Evolutionary conservation across 2,797 vertebrate genomes (phyloP).

Genomic region (Smutsia temminckii): DNA sequence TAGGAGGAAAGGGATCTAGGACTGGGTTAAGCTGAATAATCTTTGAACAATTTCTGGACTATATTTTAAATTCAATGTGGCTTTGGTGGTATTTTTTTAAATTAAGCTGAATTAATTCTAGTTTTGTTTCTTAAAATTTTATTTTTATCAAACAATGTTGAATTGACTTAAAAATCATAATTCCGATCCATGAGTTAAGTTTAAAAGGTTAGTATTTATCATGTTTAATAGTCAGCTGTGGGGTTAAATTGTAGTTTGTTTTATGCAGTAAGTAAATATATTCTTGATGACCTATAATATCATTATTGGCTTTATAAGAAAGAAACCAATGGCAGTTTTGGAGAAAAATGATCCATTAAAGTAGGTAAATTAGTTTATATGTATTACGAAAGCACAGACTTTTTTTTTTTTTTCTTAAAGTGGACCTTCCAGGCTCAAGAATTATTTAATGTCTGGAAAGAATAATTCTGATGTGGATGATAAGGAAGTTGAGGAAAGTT

Average conservation of each 20-base stretch:
- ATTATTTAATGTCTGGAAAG: background rate
- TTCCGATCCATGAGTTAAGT: background rate
- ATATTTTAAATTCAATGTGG: constrained; percentile 30
- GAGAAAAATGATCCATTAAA: constrained; percentile 18
- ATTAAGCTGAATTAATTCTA: constrained; percentile 26
- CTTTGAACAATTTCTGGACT: background rate
- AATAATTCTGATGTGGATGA: background rate
- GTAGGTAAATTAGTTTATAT: background rate
- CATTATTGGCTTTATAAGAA: constrained; percentile 33
- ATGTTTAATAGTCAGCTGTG: background rate
- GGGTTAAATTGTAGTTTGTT: constrained; percentile 26
- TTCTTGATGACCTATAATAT: background rate
- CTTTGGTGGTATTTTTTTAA: background rate
- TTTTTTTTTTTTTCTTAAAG: constrained; percentile 72
- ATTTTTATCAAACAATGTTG: constrained; percentile 10
- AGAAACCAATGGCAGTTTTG: background rate
- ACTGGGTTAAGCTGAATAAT: background rate
- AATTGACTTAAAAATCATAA: constrained; percentile 40
- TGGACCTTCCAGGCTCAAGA: constrained; percentile 61
- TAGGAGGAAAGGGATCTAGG: background rate
- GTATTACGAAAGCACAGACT: constrained; percentile 17
- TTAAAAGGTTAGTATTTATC: constrained; percentile 34
- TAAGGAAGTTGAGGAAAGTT: constrained; percentile 7
- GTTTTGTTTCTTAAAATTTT: constrained; percentile 25
- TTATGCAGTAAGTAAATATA: constrained; percentile 15